phyloP scores from a whole-genome alignment of 2,797 vertebrate species.

The Diceros bicornis region DNA sequence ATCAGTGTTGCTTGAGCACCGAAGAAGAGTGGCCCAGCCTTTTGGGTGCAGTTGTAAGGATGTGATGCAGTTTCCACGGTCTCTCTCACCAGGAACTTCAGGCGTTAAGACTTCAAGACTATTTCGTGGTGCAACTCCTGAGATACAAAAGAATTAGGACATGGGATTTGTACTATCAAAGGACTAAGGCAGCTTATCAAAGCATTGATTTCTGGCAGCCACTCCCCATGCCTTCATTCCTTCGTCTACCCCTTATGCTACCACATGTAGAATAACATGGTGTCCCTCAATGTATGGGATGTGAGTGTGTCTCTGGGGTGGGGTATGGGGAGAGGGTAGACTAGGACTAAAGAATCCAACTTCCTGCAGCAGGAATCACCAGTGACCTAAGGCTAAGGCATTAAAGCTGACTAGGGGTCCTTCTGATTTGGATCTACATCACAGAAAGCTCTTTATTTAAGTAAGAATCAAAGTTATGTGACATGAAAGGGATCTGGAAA shows the following conservation, averaged over 20 bases:
- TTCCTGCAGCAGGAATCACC: background rate
- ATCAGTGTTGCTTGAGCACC: constrained; percentile 98
- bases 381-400: background rate
- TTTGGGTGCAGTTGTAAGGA: constrained; percentile 98
- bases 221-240: background rate
- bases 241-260: background rate
- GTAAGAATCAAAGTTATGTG: constrained; percentile 42
- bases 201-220: constrained; percentile 25
- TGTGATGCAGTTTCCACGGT: constrained; percentile 99
- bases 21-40: constrained; percentile 97
- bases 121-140: constrained; percentile 96
- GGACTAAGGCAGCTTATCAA: constrained; percentile 45
- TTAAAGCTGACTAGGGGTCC: constrained; percentile 9
- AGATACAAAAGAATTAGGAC: constrained; percentile 60
- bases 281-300: background rate
- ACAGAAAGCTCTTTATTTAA: constrained; percentile 57
- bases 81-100: constrained; percentile 96
- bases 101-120: constrained; percentile 98
- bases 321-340: background rate
- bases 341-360: background rate
- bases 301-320: background rate
- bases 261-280: background rate
- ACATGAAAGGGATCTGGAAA: constrained; percentile 44
- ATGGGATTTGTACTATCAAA: constrained; percentile 22
- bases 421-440: constrained; percentile 32